Percentiles rank a stretch among this genome's conserved stretches.
Evolutionary conservation across 2,113 vertebrate species (phyloP).

Genomic region (Rhizomys pruinosus): DNA sequence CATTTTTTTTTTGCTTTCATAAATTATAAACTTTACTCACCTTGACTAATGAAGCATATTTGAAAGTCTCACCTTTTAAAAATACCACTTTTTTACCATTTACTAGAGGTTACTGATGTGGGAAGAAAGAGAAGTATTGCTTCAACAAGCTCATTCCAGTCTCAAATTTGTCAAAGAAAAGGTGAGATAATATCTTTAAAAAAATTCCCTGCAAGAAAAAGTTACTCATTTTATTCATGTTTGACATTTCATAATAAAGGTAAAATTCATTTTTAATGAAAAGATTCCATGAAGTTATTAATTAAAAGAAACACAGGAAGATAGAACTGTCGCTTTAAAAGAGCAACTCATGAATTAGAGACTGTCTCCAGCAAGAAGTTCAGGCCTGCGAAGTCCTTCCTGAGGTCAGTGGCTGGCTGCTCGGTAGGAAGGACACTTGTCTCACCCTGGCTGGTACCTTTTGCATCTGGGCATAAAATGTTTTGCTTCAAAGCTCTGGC

Average conservation of each 20-base stretch:
- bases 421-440: fast-evolving
- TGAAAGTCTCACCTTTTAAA: constrained; percentile 24
- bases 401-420: background rate
- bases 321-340: constrained; percentile 48
- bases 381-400: background rate
- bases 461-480: background rate
- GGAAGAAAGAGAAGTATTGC: constrained; percentile 61
- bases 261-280: constrained; percentile 75
- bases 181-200: constrained; percentile 49
- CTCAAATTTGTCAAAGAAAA: constrained; percentile 72
- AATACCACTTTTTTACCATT: constrained; percentile 29
- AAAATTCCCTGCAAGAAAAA: constrained; percentile 58
- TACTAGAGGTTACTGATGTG: background rate
- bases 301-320: constrained; percentile 60
- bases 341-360: constrained; percentile 65
- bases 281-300: constrained; percentile 65
- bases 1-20: constrained; percentile 28
- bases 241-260: constrained; percentile 75
- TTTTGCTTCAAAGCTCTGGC: background rate
- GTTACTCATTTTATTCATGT: constrained; percentile 67
- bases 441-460: background rate
- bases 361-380: background rate
- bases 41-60: constrained; percentile 5
- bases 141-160: constrained; percentile 53
- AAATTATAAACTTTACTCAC: background rate